A percentile compares a stretch with the other conserved stretches of the same genome.
Evolutionary conservation across 2,797 vertebrate species (phyloP).

Genomic region (Phataginus tricuspis): DNA sequence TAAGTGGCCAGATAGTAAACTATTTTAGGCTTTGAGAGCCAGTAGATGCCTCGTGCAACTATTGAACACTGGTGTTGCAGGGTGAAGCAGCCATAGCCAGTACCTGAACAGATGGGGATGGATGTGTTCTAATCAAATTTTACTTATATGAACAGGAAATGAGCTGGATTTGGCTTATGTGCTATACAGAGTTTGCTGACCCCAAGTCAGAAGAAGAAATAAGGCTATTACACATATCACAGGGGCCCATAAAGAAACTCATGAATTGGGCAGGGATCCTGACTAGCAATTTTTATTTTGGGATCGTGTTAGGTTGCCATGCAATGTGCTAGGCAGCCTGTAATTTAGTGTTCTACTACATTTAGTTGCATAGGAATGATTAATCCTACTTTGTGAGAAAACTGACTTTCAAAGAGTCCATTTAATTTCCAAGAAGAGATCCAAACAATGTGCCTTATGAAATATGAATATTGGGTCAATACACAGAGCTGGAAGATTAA

Average conservation of each 20-base stretch:
- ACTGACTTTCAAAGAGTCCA: background rate
- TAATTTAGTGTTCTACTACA: background rate
- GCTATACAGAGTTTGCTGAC: background rate
- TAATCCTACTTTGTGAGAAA: background rate
- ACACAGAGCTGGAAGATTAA: background rate
- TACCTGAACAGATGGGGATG: background rate
- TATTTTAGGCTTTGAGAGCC: background rate
- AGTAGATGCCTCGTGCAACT: background rate
- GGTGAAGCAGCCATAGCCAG: background rate
- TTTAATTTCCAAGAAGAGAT: background rate
- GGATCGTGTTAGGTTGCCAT: background rate
- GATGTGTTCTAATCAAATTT: background rate
- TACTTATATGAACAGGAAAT: background rate
- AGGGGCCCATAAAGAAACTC: background rate
- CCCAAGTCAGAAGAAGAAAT: background rate
- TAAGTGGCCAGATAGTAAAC: background rate
- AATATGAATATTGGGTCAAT: background rate
- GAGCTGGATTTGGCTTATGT: background rate
- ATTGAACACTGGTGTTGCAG: background rate
- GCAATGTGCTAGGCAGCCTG: no score
- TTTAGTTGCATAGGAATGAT: background rate
- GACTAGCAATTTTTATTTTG: background rate
- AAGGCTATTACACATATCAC: background rate
- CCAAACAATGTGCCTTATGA: background rate
- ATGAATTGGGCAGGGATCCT: background rate